Evolutionary conservation across 2,888 invertebrate species (phyloP), one percentile per base, ranked within the genome.

Genomic region (Pollenia amentaria): DNA sequence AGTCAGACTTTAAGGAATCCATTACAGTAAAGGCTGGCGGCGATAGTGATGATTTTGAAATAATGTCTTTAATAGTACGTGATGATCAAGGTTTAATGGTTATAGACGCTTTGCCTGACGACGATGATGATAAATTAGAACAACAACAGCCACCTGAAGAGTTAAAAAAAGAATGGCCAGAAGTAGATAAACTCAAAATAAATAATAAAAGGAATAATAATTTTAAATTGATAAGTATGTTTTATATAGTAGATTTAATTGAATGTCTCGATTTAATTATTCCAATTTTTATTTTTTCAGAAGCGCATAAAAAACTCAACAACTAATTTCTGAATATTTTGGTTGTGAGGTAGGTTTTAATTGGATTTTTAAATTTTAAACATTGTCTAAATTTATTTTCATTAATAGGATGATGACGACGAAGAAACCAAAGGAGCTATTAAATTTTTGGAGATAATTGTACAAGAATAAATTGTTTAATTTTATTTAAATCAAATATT

Each of bases 71-170:
- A 0, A 95, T 96, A 91, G 95, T 95, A 38, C 94, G 95, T 9
- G 96, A 96, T 92, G 97, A 97, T 0, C 96, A 97, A 89, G 97
- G 97, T 92, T 97, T 97, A 90, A 97, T 98, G 69, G 97, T 98
- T n/a, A 94, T 98, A 14, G 97, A 98, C 94, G 97, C 98, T 11
- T 97, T 98, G 62, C 97, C 97, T 88, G 96, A 96, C 75, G 96
- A 96, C 89, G 96, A 95, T 88, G 94, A 94, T 7, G 95, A 95
- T 8, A 91, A 91, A 10, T 89, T 88, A 3, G 88, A 89, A 8
- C 75, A 64, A 14, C 87, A 90, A 3, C 89, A 90, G 11, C 44
- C 64, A 2, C 51, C 44, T n/a, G n/a, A n/a, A n/a, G n/a, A n/a
- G n/a, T n/a, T n/a, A n/a, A n/a, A n/a, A n/a, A n/a, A n/a, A n/a